phyloP scores from a whole-genome alignment of 2,888 invertebrate genomes.

The Drosophila nr. perissopoda region DNA sequence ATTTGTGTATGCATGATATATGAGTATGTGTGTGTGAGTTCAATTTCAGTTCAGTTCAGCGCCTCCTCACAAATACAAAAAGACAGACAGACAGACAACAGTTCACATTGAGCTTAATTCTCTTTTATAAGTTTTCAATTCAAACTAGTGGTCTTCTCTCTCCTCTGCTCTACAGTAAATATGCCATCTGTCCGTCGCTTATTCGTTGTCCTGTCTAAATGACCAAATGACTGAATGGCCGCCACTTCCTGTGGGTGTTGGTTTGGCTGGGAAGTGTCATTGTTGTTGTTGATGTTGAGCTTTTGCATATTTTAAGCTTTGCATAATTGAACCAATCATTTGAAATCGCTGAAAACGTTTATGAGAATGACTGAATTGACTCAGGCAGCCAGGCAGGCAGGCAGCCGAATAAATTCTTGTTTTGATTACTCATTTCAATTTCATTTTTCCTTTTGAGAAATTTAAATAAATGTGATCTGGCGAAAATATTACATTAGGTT shows the following conservation, averaged over 20 bases:
- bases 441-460: not conserved
- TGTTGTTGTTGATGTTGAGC: constrained; percentile 28
- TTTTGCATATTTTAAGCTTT: constrained; percentile 61
- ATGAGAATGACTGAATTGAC: constrained; percentile 14
- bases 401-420: not conserved
- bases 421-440: not conserved
- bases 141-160: constrained; percentile 40
- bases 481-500: not conserved
- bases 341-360: constrained; percentile 48
- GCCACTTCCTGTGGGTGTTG: constrained; percentile 50
- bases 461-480: not conserved
- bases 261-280: constrained; percentile 19
- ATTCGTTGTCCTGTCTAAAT: constrained; percentile 30
- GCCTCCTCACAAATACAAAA: constrained; percentile 4
- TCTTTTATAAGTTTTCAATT: constrained; percentile 78
- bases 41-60: constrained; percentile 70
- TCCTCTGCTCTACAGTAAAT: constrained; percentile 4
- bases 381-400: not conserved
- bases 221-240: constrained; percentile 51
- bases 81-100: constrained; percentile 3
- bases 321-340: constrained; percentile 62
- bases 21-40: constrained; percentile 52
- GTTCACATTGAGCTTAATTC: constrained; percentile 64
- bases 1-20: constrained; percentile 11
- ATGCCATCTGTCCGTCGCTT: constrained; percentile 10